Evolutionary conservation across 2,113 vertebrate genomes (phyloP).

Genomic region (Stigmatopora argus): DNA sequence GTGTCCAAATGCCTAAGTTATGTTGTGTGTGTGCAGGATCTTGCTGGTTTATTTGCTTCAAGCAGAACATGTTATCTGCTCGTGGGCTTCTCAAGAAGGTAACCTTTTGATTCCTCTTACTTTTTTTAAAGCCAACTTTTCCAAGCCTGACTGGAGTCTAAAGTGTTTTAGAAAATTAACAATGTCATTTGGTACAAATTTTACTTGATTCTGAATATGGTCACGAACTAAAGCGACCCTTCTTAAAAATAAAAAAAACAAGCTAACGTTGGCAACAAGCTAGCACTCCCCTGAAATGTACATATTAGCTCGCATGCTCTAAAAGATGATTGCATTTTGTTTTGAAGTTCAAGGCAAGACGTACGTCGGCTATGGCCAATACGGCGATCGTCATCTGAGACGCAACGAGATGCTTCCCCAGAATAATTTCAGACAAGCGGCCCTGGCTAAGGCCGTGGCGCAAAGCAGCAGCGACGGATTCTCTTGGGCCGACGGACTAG

Average conservation of each 20-base stretch:
- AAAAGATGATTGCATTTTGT: neutral
- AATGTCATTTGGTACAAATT: too few species aligned
- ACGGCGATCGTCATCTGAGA: neutral
- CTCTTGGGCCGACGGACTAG: neutral
- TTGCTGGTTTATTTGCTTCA: slow-evolving; percentile 41
- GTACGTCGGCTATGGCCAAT: slow-evolving; percentile 35
- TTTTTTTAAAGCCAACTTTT: too few species aligned
- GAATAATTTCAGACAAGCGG: slow-evolving; percentile 49
- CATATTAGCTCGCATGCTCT: too few species aligned
- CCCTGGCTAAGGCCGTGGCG: neutral
- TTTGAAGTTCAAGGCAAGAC: slow-evolving; percentile 4
- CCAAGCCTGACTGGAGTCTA: too few species aligned
- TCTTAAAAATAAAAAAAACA: too few species aligned
- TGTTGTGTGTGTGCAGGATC: slow-evolving; percentile 23
- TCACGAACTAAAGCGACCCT: too few species aligned
- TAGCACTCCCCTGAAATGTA: too few species aligned
- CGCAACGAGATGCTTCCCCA: slow-evolving; percentile 16
- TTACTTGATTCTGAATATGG: too few species aligned
- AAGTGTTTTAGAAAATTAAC: too few species aligned
- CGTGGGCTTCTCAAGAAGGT: slow-evolving; percentile 33
- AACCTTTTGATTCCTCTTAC: neutral
- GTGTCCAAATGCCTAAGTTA: neutral
- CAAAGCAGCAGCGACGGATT: neutral
- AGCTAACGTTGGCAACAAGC: too few species aligned
- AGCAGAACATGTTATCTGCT: slow-evolving; percentile 44